These are phyloP conservation scores for Herpetotheres cachinnans DNA, from an alignment of 2,113 vertebrate species.

Conservation along the genomic window DNA sequence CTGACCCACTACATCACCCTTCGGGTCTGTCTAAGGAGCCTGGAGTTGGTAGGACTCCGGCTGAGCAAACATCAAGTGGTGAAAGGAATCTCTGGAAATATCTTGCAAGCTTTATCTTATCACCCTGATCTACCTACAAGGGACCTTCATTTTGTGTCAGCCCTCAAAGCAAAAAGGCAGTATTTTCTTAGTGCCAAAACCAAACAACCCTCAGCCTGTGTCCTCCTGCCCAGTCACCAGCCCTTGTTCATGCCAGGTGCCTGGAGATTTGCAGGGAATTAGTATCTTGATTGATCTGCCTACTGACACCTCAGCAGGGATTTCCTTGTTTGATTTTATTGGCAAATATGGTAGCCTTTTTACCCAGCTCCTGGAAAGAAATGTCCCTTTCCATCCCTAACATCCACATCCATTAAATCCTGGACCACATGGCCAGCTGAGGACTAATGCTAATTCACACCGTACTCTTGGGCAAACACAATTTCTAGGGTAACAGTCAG, in stretches of 20 bases:
- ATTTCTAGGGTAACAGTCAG: not conserved
- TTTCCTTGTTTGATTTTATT: constrained; percentile 17
- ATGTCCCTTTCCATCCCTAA: not conserved
- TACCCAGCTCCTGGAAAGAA: not conserved
- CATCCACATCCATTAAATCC: too few species aligned
- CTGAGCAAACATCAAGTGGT: not conserved
- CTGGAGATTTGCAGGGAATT: not conserved
- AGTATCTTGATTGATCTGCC: not conserved
- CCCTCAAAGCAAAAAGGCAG: not conserved
- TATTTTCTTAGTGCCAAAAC: not conserved
- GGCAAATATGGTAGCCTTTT: not conserved
- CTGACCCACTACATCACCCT: not conserved
- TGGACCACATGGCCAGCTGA: fast-evolving
- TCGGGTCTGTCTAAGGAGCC: not conserved
- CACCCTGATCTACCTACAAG: not conserved
- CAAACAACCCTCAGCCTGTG: not conserved
- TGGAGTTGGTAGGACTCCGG: not conserved
- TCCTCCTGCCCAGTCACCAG: not conserved
- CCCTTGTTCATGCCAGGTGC: not conserved
- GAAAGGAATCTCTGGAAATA: not conserved
- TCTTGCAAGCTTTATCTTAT: not conserved
- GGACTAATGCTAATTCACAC: not conserved
- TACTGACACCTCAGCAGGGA: not conserved
- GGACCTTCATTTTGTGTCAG: not conserved
- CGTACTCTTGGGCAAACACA: not conserved